Evolutionary conservation across 2,113 vertebrate genomes (phyloP), one percentile per base, ranked within the genome.

Genomic region (Osmerus mordax): DNA sequence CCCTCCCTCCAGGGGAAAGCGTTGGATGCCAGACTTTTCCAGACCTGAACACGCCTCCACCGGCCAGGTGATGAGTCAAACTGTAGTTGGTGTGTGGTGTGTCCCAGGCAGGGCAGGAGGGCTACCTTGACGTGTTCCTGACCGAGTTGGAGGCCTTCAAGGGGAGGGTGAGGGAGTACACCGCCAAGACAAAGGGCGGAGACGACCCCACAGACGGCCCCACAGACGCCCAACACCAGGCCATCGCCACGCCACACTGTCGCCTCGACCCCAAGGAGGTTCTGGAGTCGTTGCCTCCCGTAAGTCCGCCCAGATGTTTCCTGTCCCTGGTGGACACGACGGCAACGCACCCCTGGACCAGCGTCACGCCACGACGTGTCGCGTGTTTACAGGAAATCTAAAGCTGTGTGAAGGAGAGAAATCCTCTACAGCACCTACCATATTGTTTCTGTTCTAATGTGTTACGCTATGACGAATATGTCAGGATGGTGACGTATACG

Each of bases 101-200:
- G 29, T 70, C 4, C 41, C 23, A 99, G 97, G 90, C 91, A 63
- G 95, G 95, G 67, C 94, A 95, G 85, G 93, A 95, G 77, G 94
- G 94, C 69, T 98, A 98, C 87, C 91, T 96, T 82, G 95, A 98
- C 79, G 95, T 97, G 84, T 99, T 99, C 91, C 94, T 93, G 82
- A 91, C 91, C 78, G 97, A 99, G 87, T 93, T 98, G 4, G 94
- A 96, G 84, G 93, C 93, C 87, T 98, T 98, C 84, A 98, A 96
- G 87, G 87, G 86, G 1, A 92, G 95, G 93, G 93, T 98, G 71
- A 95, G 89, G 88, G 91, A 94, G 66, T 94, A 94, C 74, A 84
- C 91, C 1, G 36, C 76, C 82, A 93, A 76, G 88, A 90, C 82
- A 84, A 93, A 77, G 81, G 69, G 32, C 14, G 83, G 83, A 51